A percentile compares a stretch with the other conserved stretches of the same genome.
phyloP scores from a whole-genome alignment of 2,888 invertebrate species.

The Agrotis segetum region DNA sequence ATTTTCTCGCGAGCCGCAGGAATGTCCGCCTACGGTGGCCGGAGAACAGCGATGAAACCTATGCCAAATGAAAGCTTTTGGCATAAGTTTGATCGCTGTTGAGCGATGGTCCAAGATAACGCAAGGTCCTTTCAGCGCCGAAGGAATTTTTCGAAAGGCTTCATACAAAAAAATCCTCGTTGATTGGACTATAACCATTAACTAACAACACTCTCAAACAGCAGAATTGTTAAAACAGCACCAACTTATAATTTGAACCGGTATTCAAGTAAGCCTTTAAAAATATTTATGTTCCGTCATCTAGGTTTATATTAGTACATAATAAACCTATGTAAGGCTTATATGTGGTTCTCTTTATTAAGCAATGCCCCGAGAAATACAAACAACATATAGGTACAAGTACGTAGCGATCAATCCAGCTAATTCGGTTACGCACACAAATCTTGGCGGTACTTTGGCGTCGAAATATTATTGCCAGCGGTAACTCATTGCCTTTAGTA shows the following conservation, averaged over 20 bases:
- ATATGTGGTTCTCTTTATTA: conserved; percentile 21
- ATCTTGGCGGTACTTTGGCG: conserved; percentile 39
- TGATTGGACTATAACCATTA: too few relatives aligned
- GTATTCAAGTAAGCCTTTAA: conserved; percentile 13
- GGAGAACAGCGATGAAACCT: too few relatives aligned
- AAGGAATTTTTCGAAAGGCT: too few relatives aligned
- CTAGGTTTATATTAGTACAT: background rate
- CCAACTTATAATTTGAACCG: conserved; percentile 39
- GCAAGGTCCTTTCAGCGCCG: too few relatives aligned
- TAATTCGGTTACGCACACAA: conserved; percentile 55
- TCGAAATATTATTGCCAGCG: conserved; percentile 42
- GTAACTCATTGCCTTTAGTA: conserved; percentile 32
- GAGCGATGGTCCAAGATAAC: too few relatives aligned
- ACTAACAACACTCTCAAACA: conserved; percentile 10
- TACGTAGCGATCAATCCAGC: conserved; percentile 48
- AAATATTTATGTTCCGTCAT: conserved; percentile 18
- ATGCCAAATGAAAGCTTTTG: too few relatives aligned
- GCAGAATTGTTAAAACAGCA: conserved; percentile 13
- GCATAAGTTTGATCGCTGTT: too few relatives aligned
- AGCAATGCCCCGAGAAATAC: conserved; percentile 45
- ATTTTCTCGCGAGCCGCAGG: too few relatives aligned
- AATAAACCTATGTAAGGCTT: background rate
- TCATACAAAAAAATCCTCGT: too few relatives aligned
- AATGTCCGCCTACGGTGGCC: too few relatives aligned
- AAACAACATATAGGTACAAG: conserved; percentile 27